Base-by-base conservation (phyloP, 2,797 vertebrate genomes). In the Benthosema pterotum region DNA sequence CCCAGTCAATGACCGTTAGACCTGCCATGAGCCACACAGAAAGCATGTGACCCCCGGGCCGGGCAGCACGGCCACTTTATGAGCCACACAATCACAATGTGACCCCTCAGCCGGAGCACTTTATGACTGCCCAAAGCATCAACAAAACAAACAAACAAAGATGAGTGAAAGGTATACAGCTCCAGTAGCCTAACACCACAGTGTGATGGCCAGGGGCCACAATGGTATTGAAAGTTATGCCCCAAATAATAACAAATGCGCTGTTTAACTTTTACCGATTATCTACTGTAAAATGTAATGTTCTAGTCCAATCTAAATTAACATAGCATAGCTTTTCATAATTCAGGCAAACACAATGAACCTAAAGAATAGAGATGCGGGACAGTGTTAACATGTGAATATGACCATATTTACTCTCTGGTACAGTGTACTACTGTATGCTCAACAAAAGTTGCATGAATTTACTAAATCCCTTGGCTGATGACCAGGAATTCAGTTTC, bases 141-240 rank as follows among this genome's bases (percentile, higher is more conserved):
- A n/a, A n/a, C n/a, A 6, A 65, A 74, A 25, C 22, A 1, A 74
- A n/a, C n/a, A n/a, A n/a, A n/a, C 71, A 71, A 42, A 71, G 74
- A 72, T 50, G 83, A 86, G 69, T 73, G 87, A 87, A 74, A 71
- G 69, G 74, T 80, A 63, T 5, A 25, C 57, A 71, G 67, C 46
- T 52, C 72, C 64, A 71, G 52, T 48, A 42, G 62, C 68, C 70
- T 67, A 76, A 71, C 67, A 68, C 71, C 67, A 68, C 71, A 69
- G 57, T 69, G 16, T 38, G 51, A 46, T 38, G 32, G 32, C 7
- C 7, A 8, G 32, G 32, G 32, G 32, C 8, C 32, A 38, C 32
- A 8, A 38, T 7, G 32, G 32, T 38, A 38, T 38, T 38, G 32
- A 7, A 38, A 38, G 32, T 38, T 1, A 9, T 7, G 7, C 32